These are phyloP conservation scores for Raillietiella orientalis DNA, from an alignment of 2,888 invertebrate genomes.

Conservation along the genomic window DNA sequence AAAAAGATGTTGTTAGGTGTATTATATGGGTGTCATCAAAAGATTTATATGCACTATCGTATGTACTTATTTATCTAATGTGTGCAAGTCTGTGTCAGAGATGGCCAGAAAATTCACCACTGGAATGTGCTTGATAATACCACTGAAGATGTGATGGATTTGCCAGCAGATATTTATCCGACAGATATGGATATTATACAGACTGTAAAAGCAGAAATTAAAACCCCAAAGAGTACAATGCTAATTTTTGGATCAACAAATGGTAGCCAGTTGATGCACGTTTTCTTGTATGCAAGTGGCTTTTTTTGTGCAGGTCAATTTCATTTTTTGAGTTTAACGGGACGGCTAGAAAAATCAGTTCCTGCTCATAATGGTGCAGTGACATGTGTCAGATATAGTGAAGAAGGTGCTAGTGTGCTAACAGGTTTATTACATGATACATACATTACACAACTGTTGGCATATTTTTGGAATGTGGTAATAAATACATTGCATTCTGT, in stretches of 20 bases:
- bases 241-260: constrained; percentile 24
- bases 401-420: constrained; percentile 71
- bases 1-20: too few relatives aligned
- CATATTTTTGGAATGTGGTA: constrained; percentile 5
- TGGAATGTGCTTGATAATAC: constrained; percentile 60
- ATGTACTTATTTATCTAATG: too few relatives aligned
- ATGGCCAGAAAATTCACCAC: constrained; percentile 57
- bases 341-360: constrained; percentile 66
- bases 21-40: too few relatives aligned
- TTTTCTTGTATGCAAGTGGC: too few relatives aligned
- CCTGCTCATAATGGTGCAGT: constrained; percentile 74
- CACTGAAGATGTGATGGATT: constrained; percentile 35
- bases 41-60: too few relatives aligned
- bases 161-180: constrained; percentile 52
- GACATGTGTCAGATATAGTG: constrained; percentile 64
- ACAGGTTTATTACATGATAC: too few relatives aligned
- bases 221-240: too few relatives aligned
- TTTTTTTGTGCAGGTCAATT: constrained; percentile 26
- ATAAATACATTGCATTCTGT: constrained; percentile 3
- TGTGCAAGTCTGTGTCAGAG: constrained; percentile 33
- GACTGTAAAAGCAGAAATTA: too few relatives aligned
- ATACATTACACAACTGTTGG: too few relatives aligned
- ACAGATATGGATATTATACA: constrained; percentile 50
- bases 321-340: constrained; percentile 55
- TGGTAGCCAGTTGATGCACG: constrained; percentile 7